Base-by-base conservation (phyloP, 2,888 invertebrate genomes). In the Lepidonotus clava region DNA sequence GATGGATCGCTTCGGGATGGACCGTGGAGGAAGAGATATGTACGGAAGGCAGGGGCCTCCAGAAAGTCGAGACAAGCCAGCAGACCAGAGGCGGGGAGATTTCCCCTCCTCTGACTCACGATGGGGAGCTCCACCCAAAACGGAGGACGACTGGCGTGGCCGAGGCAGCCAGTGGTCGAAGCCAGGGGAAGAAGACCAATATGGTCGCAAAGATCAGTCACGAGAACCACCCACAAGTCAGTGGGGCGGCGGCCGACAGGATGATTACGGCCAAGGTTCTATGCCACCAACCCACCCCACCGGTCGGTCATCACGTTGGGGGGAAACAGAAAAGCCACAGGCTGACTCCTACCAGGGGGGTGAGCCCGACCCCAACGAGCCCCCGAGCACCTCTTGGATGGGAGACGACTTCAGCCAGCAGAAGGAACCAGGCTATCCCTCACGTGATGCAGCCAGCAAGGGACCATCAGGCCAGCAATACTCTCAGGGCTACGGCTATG, bases 331-430 rank as follows among this genome's bases (percentile, higher is more conserved):
- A 24, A 34, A 34, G 21, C 61, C 61, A 0, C n/a, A n/a, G n/a
- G n/a, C n/a, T n/a, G n/a, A n/a, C n/a, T n/a, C 24, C 21, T 18
- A n/a, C 4, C 14, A 71, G 4, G 21, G 21, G 8, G 38, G 18
- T 71, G 71, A 71, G n/a, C 34, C 38, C 14, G 71, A 71, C 38
- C 36, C 71, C 36, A 71, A 71, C n/a, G 71, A 71, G 14, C 71
- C 71, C 0, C 71, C 71, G 1, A 71, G 71, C 71, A 71, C 71
- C 14, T 0, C 34, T 1, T 71, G 71, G 71, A 71, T 71, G 71
- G 71, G 71, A 2, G 71, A 71, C 14, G 71, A 71, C 38, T n/a
- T n/a, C 14, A 18, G 1, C 34, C n/a, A n/a, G n/a, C n/a, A n/a
- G n/a, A n/a, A n/a, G n/a, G n/a, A n/a, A n/a, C n/a, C n/a, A n/a